Base-by-base conservation (phyloP, 2,113 vertebrate genomes). In the Paradisaea rubra region DNA sequence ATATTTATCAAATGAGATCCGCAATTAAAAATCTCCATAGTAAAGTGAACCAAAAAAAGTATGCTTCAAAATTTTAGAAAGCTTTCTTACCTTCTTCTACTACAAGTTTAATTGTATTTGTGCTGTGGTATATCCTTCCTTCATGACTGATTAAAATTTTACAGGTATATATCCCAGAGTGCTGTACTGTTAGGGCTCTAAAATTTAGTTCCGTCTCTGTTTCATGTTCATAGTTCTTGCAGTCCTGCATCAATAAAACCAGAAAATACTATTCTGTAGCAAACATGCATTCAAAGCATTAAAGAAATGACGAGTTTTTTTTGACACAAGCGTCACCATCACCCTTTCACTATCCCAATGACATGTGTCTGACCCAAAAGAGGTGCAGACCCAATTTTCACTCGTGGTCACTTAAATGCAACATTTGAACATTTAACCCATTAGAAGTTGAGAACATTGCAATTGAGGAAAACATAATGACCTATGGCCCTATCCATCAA, bases 111-210 rank as follows among this genome's bases (percentile, higher is more conserved):
- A 78, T 87, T 84, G 97, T 98, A 37, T 92, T 94, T 59, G 97
- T 98, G 66, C 92, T 80, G 33, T 97, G 91, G 44, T 97, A 98
- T 27, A 50, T 37, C 25, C 16, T 97, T 89, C 97, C 97, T 66
- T 91, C 81, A 57, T 72, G 94, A 73, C 7, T 64, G 79, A 98
- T 61, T 30, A 69, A 89, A 92, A 96, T 93, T 81, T 97, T 77
- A 33, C 98, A 98, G 37, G 98, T 97, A 59, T 98, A 98, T 74
- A 97, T 96, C 12, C 98, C 98, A 59, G 89, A 91, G 74, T 98
- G 95, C 39, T 45, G 70, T 69, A 81, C 24, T 77, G 78, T 23
- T 96, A 98, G 65, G 47, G 79, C 37, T 42, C n/a, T 52, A 85
- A 97, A 97, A 81, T 91, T 42, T 39, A 96, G 73, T 64, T 90